phyloP scores from a whole-genome alignment of 2,797 vertebrate genomes.

The Micromesistius poutassou region DNA sequence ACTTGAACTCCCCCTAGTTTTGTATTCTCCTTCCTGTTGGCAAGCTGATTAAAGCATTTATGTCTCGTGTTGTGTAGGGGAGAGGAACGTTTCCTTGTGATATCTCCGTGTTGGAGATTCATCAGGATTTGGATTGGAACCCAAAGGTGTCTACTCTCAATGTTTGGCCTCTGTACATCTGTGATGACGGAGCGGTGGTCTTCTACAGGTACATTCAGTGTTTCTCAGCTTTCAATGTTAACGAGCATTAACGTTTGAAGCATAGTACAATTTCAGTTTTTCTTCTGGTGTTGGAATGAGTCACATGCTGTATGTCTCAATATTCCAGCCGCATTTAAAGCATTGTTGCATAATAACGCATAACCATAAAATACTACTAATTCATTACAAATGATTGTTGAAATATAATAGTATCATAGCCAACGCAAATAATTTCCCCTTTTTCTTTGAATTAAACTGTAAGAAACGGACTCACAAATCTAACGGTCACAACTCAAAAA shows the following conservation, averaged over 20 bases:
- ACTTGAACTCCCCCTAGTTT: too few species aligned
- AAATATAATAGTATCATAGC: neutral
- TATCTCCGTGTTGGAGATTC: slow-evolving; percentile 97
- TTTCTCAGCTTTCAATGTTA: neutral
- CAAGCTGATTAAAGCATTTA: neutral
- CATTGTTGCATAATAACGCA: neutral
- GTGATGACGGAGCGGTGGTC: slow-evolving; percentile 97
- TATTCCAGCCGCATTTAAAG: neutral
- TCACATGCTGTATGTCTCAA: neutral
- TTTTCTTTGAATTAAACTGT: neutral
- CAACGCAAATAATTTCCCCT: neutral
- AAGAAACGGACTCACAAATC: neutral
- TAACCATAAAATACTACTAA: neutral
- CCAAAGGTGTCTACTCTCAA: slow-evolving; percentile 97
- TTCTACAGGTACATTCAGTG: slow-evolving; percentile 86
- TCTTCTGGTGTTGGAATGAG: neutral
- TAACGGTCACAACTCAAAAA: neutral
- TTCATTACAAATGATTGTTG: neutral
- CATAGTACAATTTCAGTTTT: neutral
- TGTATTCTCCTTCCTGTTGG: neutral
- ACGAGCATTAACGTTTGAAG: neutral
- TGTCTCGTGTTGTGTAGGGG: slow-evolving; percentile 72
- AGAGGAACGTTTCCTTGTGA: slow-evolving; percentile 99
- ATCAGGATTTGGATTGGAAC: slow-evolving; percentile 99
- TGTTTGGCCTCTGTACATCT: slow-evolving; percentile 99